A percentile compares a stretch with the other conserved stretches of the same genome.
Conservation (phyloP, 2,797 vertebrate species). For the Hydrolagus colliei region DNA sequence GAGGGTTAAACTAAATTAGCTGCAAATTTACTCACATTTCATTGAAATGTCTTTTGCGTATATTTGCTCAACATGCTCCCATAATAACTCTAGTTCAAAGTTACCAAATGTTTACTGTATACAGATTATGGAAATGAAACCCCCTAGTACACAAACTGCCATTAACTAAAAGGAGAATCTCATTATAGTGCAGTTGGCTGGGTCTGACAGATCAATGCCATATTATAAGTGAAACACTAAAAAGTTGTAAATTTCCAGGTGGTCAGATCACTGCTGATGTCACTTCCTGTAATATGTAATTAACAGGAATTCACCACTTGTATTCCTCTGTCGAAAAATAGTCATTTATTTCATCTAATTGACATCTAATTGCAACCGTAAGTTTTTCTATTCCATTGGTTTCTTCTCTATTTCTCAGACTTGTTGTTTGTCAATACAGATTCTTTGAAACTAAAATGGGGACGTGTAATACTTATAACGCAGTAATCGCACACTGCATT, state of each 20-base stretch:
- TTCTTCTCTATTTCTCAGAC: not conserved
- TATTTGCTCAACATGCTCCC: not conserved
- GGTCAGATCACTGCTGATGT: too few species aligned
- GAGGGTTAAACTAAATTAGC: slow-evolving; percentile 2
- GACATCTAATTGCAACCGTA: not conserved
- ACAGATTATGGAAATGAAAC: not conserved
- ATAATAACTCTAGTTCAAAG: slow-evolving; percentile 17
- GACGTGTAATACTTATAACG: too few species aligned
- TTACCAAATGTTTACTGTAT: not conserved
- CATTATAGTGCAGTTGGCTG: too few species aligned
- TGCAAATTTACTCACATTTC: not conserved
- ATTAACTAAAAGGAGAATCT: too few species aligned
- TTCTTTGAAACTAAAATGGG: not conserved
- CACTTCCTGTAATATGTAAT: too few species aligned
- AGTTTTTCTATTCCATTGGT: not conserved
- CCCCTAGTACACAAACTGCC: not conserved
- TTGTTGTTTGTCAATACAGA: not conserved
- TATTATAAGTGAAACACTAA: too few species aligned
- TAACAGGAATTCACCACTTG: too few species aligned
- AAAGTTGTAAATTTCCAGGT: too few species aligned
- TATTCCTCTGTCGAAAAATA: not conserved
- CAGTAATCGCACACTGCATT: too few species aligned
- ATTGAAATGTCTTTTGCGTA: not conserved
- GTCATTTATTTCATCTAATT: not conserved
- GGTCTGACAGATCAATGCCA: too few species aligned